Base-by-base conservation (phyloP, 2,888 invertebrate species). In the Anticlea derivata region DNA sequence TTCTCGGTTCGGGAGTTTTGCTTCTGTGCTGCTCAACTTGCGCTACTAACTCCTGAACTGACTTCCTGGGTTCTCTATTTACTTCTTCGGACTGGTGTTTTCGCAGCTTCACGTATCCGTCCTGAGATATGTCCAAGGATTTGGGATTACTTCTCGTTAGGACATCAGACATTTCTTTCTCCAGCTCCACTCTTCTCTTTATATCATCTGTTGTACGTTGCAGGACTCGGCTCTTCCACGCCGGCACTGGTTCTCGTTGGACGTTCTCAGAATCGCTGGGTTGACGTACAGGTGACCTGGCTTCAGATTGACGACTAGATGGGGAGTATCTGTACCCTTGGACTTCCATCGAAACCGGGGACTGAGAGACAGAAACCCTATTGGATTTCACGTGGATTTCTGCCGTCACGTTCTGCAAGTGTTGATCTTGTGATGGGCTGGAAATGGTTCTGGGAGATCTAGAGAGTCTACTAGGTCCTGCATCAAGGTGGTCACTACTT, bases 11-110 rank as follows among this genome's bases (percentile, higher is more conserved):
- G 1, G 87, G 88, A 2, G 85, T 82, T 65, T 72, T 68, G 67
- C 83, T 67, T 70, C 86, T 71, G 48, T 88, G 86, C 41, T 92
- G 86, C 72, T 94, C 93, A 6, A 93, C 92, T 69, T 92, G 90
- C 1, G 93, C 93, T 13, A 93, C 93, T 61, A 94, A 76, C 67
- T 93, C 93, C 64, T 93, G 93, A 0, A 94, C 94, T 0, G 93
- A 92, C 60, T 88, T 92, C 33, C 93, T 83, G 1, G 85, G 84
- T 39, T 83, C 83, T 54, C 82, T 81, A 39, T 76, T 80, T 12
- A 76, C 63, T 29, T 58, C 73, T 13, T 79, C 78, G 58, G 77
- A 77, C 41, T 61, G 78, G 63, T 89, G 89, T 61, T 89, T 90
- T 13, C 81, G 77, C 22, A 91, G 75, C 61, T 83, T 90, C 0